Percentiles rank a stretch among this genome's conserved stretches.
Evolutionary conservation across 2,797 vertebrate genomes (phyloP).

Genomic region (Catostomus latipinnis): DNA sequence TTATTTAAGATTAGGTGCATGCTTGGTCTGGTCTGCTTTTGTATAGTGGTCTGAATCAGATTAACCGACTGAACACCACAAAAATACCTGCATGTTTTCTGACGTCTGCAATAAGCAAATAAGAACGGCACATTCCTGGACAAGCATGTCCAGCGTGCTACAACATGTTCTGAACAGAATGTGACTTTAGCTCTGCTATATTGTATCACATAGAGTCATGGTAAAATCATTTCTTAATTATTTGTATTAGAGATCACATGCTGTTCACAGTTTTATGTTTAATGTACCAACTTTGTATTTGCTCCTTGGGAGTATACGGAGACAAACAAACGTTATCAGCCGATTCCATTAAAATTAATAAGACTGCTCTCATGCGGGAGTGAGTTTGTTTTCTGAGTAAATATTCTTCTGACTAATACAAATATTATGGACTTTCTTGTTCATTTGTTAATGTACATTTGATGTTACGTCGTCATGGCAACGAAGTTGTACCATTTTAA

Average conservation of each 20-base stretch:
- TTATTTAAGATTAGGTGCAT: background rate
- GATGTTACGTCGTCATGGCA: no score
- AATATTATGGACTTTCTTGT: background rate
- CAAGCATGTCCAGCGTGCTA: background rate
- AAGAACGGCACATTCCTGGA: slow-evolving; percentile 5
- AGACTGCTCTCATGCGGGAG: background rate
- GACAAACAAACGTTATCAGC: background rate
- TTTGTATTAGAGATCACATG: background rate
- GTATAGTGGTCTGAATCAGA: background rate
- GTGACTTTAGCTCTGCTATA: background rate
- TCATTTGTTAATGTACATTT: background rate
- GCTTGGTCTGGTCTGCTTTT: slow-evolving; percentile 12
- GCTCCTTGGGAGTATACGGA: background rate
- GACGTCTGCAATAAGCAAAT: background rate
- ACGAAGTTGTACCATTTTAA: no score
- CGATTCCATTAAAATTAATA: background rate
- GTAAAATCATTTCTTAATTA: slow-evolving; percentile 16
- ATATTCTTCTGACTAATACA: slow-evolving; percentile 38
- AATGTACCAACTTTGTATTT: background rate
- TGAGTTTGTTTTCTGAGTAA: slow-evolving; percentile 35
- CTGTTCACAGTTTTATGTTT: slow-evolving; percentile 1
- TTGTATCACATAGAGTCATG: slow-evolving; percentile 2
- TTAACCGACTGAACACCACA: slow-evolving; percentile 6
- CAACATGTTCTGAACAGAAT: background rate
- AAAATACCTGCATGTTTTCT: slow-evolving; percentile 21